A percentile compares a stretch with the other conserved stretches of the same genome.
Evolutionary conservation across 2,888 invertebrate genomes (phyloP).

Genomic region (Andrena camellia): DNA sequence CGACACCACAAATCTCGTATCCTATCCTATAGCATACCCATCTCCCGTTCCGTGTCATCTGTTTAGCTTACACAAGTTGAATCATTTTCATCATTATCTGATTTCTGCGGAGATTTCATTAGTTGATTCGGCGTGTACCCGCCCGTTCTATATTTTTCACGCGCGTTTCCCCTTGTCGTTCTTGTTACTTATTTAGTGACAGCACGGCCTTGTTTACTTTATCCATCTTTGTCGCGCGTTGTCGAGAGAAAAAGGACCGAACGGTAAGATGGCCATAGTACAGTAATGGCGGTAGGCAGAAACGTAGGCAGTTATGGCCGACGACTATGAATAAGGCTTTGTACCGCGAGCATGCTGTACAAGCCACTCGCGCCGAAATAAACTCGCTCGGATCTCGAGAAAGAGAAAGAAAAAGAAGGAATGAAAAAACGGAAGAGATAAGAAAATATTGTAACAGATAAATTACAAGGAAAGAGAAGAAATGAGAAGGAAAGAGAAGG

Average conservation of each 20-base stretch:
- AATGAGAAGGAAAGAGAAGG: neutral
- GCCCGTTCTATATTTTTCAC: constrained; percentile 15
- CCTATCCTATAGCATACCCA: no score
- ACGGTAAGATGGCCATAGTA: constrained; percentile 41
- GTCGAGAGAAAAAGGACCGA: constrained; percentile 5
- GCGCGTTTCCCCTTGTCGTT: neutral
- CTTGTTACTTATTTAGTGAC: neutral
- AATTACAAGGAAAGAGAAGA: neutral
- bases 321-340: constrained; percentile 55
- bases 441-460: neutral
- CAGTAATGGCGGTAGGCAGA: constrained; percentile 38
- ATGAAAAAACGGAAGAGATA: neutral
- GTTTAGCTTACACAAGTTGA: no score
- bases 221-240: constrained; percentile 7
- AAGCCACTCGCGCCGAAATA: constrained; percentile 36
- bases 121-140: neutral
- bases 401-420: constrained; percentile 3
- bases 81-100: no score
- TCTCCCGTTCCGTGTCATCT: no score
- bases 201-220: neutral
- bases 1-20: no score
- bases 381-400: constrained; percentile 13
- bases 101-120: no score
- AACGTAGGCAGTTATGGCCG: constrained; percentile 37
- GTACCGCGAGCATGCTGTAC: constrained; percentile 25